Conservation (phyloP, 2,888 invertebrate species). For the Apodemia mormo region DNA sequence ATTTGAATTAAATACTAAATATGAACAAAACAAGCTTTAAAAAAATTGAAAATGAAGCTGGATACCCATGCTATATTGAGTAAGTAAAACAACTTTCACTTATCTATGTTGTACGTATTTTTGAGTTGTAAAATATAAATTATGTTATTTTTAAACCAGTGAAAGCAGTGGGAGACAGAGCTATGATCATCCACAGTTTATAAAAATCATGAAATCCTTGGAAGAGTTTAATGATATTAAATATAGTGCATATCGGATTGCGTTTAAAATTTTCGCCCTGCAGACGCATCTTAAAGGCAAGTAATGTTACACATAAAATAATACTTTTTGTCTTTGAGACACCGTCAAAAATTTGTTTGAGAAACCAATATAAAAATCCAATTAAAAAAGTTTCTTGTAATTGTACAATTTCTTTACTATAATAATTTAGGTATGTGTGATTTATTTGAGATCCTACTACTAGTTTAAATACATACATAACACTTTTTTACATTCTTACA, state of each 20-base stretch:
- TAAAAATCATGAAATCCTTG: constrained; percentile 78
- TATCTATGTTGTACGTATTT: constrained; percentile 24
- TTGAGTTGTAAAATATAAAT: constrained; percentile 30
- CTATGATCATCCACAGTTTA: constrained; percentile 83
- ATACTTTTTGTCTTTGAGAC: no score
- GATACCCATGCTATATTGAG: constrained; percentile 83
- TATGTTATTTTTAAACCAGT: constrained; percentile 55
- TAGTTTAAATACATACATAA: no score
- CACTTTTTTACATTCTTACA: no score
- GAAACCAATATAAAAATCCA: no score
- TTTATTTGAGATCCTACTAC: no score
- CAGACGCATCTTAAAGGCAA: constrained; percentile 83
- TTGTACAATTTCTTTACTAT: no score
- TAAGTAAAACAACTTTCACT: constrained; percentile 66
- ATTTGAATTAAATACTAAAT: constrained; percentile 20
- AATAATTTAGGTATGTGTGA: no score
- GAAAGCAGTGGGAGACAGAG: constrained; percentile 73
- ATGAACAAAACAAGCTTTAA: constrained; percentile 72
- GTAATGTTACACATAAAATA: constrained; percentile 13
- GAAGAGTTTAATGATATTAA: constrained; percentile 86
- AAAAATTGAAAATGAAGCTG: constrained; percentile 82
- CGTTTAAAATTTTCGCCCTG: constrained; percentile 82
- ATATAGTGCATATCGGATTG: constrained; percentile 89
- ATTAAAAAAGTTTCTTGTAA: no score
- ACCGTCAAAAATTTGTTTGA: no score